Percentiles rank a stretch among this genome's conserved stretches.
phyloP scores from a whole-genome alignment of 2,888 invertebrate species.

The Cenopis cana region DNA sequence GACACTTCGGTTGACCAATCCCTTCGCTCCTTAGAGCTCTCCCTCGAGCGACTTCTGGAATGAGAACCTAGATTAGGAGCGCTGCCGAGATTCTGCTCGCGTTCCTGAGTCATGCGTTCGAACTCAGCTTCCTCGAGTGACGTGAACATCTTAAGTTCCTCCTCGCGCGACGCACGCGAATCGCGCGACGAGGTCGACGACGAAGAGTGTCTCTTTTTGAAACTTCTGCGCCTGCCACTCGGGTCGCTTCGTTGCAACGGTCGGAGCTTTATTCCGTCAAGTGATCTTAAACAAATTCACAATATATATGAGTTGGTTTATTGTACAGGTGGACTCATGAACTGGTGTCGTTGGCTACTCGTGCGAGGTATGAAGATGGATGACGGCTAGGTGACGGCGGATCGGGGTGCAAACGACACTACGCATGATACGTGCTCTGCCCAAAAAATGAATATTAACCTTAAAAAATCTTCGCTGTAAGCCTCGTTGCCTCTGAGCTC shows the following conservation, averaged over 20 bases:
- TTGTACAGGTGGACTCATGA: conserved; percentile 70
- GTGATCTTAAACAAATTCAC: conserved; percentile 84
- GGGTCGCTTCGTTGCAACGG: conserved; percentile 87
- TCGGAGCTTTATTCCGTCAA: conserved; percentile 87
- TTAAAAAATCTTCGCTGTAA: conserved; percentile 80
- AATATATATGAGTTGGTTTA: conserved; percentile 73
- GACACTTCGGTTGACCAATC: conserved; percentile 68
- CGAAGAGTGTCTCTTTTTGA: conserved; percentile 86
- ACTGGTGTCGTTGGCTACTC: conserved; percentile 58
- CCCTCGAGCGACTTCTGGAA: conserved; percentile 84
- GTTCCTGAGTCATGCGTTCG: conserved; percentile 67
- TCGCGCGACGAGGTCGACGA: conserved; percentile 86
- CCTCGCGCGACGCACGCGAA: conserved; percentile 86
- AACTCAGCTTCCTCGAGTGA: conserved; percentile 87
- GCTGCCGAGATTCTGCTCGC: conserved; percentile 65
- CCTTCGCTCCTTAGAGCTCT: conserved; percentile 67
- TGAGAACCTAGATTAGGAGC: conserved; percentile 82
- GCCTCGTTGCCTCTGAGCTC: conserved; percentile 65
- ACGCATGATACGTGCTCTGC: conserved; percentile 58
- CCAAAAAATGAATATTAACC: conserved; percentile 77
- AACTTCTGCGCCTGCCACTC: conserved; percentile 85
- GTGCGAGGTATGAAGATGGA: conserved; percentile 60
- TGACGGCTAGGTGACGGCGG: conserved; percentile 64
- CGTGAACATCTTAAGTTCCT: conserved; percentile 87
- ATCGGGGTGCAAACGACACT: conserved; percentile 60